A percentile compares a stretch with the other conserved stretches of the same genome.
Conservation (phyloP, 2,888 invertebrate genomes). For the Ecdyonurus torrentis region DNA sequence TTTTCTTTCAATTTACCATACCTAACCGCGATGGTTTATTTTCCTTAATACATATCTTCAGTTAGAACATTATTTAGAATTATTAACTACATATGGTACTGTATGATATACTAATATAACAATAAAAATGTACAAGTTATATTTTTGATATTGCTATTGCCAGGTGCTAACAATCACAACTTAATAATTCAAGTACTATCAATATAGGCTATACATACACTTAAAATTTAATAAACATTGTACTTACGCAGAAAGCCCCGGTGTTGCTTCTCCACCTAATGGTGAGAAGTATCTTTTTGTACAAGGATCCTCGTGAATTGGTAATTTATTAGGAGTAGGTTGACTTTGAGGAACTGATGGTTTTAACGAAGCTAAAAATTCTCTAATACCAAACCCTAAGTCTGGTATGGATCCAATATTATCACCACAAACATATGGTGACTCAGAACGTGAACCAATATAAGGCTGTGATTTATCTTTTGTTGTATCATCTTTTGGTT, state of each 20-base stretch:
- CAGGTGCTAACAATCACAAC: too few species aligned
- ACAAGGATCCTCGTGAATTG: neutral
- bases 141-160: too few species aligned
- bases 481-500: neutral
- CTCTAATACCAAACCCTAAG: constrained; percentile 22
- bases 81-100: too few species aligned
- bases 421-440: constrained; percentile 18
- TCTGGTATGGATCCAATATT: constrained; percentile 25
- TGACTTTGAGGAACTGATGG: neutral
- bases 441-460: neutral
- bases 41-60: too few species aligned
- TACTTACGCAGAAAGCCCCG: neutral
- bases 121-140: too few species aligned
- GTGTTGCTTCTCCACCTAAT: neutral
- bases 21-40: too few species aligned
- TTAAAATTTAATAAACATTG: neutral
- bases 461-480: neutral
- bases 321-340: neutral
- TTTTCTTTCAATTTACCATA: too few species aligned
- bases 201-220: neutral
- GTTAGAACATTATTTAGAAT: too few species aligned
- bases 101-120: too few species aligned
- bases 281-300: neutral
- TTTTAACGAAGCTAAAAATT: constrained; percentile 16
- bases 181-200: neutral